Percentiles rank a stretch among this genome's conserved stretches.
These are phyloP conservation scores for Orthosia incerta DNA, from an alignment of 2,888 invertebrate species.

Conservation along the genomic window DNA sequence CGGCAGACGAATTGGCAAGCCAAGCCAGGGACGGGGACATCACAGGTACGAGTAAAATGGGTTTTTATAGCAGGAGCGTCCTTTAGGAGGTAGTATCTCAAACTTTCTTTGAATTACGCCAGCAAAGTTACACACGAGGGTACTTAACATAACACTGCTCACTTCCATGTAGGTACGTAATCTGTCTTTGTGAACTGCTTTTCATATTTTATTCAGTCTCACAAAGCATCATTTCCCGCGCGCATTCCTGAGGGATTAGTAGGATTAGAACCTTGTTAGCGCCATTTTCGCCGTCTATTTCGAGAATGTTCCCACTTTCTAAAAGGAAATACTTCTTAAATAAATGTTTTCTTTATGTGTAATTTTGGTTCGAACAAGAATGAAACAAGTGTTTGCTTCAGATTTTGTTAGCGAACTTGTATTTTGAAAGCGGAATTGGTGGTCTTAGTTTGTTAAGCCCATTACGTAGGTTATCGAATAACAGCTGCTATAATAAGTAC, in stretches of 20 bases:
- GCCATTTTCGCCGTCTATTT: conserved; percentile 48
- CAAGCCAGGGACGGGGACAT: background rate
- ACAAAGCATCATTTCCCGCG: conserved; percentile 35
- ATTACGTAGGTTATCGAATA: conserved; percentile 42
- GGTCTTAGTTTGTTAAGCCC: conserved; percentile 32
- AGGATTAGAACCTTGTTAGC: conserved; percentile 57
- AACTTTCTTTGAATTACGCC: conserved; percentile 6
- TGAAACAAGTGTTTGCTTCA: conserved; percentile 51
- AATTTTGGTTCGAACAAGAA: conserved; percentile 43
- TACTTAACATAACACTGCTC: background rate
- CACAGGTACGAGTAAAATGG: conserved; percentile 25
- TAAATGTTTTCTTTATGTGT: conserved; percentile 54
- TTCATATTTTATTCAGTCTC: conserved; percentile 51
- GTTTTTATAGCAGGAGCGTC: conserved; percentile 17
- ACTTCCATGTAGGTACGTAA: conserved; percentile 7
- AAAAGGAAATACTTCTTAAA: conserved; percentile 46
- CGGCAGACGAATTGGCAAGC: conserved; percentile 30
- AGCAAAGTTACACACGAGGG: background rate
- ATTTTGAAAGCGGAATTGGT: conserved; percentile 44
- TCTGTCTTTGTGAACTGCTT: conserved; percentile 37
- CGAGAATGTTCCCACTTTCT: conserved; percentile 36
- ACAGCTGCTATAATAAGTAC: conserved; percentile 21
- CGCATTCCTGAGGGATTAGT: conserved; percentile 46
- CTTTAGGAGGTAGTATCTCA: background rate
- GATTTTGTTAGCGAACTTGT: conserved; percentile 43